Conservation (phyloP, 2,888 invertebrate species). For the Nipponacmea schrenckii region DNA sequence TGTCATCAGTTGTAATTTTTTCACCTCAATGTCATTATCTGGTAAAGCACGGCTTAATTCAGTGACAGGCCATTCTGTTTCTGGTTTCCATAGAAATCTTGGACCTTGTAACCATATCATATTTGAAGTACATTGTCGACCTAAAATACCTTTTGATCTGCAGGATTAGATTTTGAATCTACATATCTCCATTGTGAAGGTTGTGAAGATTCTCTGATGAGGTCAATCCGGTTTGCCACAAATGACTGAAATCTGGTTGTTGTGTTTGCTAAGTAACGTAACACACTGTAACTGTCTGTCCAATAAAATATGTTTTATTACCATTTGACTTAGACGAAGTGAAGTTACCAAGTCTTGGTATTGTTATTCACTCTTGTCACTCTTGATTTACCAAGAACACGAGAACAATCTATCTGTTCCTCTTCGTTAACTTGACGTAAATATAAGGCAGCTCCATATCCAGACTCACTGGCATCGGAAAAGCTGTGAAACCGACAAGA, state of each 20-base stretch:
- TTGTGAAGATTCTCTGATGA: slow-evolving; percentile 8
- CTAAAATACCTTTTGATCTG: slow-evolving; percentile 15
- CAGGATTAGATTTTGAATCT: background rate
- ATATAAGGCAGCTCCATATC: slow-evolving; percentile 15
- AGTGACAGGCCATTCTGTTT: slow-evolving; percentile 1
- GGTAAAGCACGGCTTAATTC: background rate
- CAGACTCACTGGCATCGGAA: slow-evolving; percentile 17
- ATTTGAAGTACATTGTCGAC: background rate
- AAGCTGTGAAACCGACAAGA: slow-evolving; percentile 11
- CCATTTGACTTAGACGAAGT: background rate
- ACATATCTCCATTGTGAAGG: slow-evolving; percentile 1
- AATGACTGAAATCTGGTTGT: slow-evolving; percentile 13
- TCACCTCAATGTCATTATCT: slow-evolving; percentile 9
- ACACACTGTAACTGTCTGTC: slow-evolving; percentile 9
- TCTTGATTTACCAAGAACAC: slow-evolving; percentile 11
- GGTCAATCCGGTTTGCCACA: slow-evolving; percentile 12
- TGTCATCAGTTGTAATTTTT: background rate
- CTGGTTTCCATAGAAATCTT: slow-evolving; percentile 1
- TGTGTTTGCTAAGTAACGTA: slow-evolving; percentile 12
- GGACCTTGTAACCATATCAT: slow-evolving; percentile 7
- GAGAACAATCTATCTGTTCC: slow-evolving; percentile 12
- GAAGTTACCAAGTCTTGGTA: slow-evolving; percentile 15
- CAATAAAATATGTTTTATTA: background rate
- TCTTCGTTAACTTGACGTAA: slow-evolving; percentile 6
- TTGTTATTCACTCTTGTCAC: slow-evolving; percentile 14